These are phyloP conservation scores for Proterorhinus semilunaris DNA, from an alignment of 2,113 vertebrate genomes.

Conservation along the genomic window DNA sequence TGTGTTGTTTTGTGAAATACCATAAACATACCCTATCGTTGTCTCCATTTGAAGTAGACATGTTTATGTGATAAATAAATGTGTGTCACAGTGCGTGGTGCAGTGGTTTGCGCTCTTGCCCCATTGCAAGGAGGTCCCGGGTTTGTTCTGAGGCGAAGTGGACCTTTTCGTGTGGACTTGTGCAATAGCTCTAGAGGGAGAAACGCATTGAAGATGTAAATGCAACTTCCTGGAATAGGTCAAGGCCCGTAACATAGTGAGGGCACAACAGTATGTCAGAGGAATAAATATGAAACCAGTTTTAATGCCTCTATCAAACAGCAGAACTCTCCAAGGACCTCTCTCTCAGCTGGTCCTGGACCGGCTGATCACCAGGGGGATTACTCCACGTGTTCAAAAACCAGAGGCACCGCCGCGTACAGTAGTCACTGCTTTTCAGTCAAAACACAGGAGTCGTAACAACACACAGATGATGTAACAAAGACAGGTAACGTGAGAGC, in stretches of 20 bases:
- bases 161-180: conserved; percentile 1
- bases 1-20: not conserved
- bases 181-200: not conserved
- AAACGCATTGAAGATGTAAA: too few relatives aligned
- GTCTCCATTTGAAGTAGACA: too few relatives aligned
- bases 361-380: not conserved
- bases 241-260: too few relatives aligned
- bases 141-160: too few relatives aligned
- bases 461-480: not conserved
- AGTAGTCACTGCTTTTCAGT: not conserved
- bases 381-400: conserved; percentile 1
- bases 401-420: not conserved
- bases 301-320: not conserved
- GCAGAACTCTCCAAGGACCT: conserved; percentile 3
- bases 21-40: too few relatives aligned
- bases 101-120: too few relatives aligned
- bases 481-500: not conserved
- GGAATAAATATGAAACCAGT: not conserved
- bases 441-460: too few relatives aligned
- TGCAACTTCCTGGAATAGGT: too few relatives aligned
- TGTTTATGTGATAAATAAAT: too few relatives aligned
- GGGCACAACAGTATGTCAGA: too few relatives aligned
- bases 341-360: not conserved
- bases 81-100: too few relatives aligned
- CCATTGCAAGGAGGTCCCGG: too few relatives aligned